Base-by-base conservation (phyloP, 2,113 vertebrate species). In the Oostethus manadensis region DNA sequence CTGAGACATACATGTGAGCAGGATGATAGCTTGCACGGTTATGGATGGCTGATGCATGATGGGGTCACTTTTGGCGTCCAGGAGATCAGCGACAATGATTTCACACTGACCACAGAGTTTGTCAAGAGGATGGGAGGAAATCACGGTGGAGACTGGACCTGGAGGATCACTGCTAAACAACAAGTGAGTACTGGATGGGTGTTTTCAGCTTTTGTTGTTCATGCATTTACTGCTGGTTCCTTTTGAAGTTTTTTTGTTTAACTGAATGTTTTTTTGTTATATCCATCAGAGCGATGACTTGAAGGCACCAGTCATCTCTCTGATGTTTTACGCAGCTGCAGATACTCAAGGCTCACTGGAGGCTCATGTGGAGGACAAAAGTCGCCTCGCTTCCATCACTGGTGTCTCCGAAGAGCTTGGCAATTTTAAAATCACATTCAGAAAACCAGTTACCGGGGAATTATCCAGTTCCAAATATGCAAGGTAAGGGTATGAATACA, bases 91-190 rank as follows among this genome's bases (percentile, higher is more conserved):
- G 96, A 99, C 29, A 81, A 72, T 0, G 88, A 89, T 15, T 86
- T 97, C 79, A 63, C 73, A 17, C 82, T 99, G 18, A 92, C 86
- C 18, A 98, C 94, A 0, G 94, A 95, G 77, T 94, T 96, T 44
- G 92, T 94, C 21, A 99, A 98, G 78, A 84, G 91, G 11, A 76
- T 81, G 1, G 96, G 95, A 16, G 96, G 96, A 2, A 65, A 79
- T 5, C 93, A 98, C 0, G 96, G 96, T 1, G 96, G 96, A 10
- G 96, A 98, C 60, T 98, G 96, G 96, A 96, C 92, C 23, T 99
- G 95, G 96, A 90, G 95, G 67, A 77, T 99, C 74, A 93, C 91
- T 0, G 94, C 88, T 15, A 90, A 90, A 65, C 85, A 86, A 46
- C 90, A 93, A 79, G 94, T 96, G 80, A 83, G 82, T 51, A 60